Evolutionary conservation across 2,797 vertebrate species (phyloP).

Genomic region (Melopsittacus undulatus): DNA sequence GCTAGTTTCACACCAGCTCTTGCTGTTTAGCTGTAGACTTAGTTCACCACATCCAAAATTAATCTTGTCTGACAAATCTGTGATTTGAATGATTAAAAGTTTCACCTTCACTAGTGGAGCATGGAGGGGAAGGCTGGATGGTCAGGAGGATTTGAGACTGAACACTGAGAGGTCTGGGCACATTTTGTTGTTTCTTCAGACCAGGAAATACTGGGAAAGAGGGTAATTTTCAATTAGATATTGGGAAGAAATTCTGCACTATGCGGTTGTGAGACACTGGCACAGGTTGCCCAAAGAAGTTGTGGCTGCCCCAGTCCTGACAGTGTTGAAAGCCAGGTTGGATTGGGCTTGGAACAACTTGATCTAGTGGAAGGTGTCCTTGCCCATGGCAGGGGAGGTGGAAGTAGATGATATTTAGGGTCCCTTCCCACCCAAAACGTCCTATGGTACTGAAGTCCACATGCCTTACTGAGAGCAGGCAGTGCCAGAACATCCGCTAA

Average conservation of each 20-base stretch:
- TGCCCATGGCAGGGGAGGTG: not conserved
- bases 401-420: not conserved
- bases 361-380: not conserved
- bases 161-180: not conserved
- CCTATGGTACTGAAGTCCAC: not conserved
- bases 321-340: not conserved
- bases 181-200: not conserved
- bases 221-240: not conserved
- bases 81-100: not conserved
- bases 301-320: too few species aligned
- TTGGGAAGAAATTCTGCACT: not conserved
- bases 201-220: not conserved
- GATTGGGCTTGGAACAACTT: not conserved
- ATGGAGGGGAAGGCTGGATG: not conserved
- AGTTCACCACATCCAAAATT: not conserved
- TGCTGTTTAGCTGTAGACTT: not conserved
- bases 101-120: not conserved
- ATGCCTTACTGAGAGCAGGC: not conserved
- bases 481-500: not conserved
- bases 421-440: not conserved
- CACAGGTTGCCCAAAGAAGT: too few species aligned
- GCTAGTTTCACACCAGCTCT: not conserved
- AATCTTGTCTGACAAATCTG: not conserved
- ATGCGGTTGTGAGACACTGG: not conserved
- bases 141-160: not conserved